Evolutionary conservation across 2,113 vertebrate species (phyloP).

Genomic region (Myotis yumanensis): DNA sequence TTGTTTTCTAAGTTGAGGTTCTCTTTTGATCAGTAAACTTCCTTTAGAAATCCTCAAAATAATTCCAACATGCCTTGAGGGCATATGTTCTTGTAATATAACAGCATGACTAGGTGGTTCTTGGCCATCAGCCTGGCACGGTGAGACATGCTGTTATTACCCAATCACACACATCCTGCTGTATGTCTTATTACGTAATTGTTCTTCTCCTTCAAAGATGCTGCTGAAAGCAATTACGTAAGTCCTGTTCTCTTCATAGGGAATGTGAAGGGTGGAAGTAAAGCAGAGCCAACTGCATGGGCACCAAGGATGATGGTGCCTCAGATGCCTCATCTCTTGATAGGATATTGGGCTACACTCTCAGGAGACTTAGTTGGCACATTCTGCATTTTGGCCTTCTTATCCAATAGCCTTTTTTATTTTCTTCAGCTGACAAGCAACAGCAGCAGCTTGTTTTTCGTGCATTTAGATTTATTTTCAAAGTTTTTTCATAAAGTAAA

Average conservation of each 20-base stretch:
- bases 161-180: constrained; percentile 81
- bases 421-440: neutral
- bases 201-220: constrained; percentile 80
- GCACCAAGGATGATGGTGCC: neutral
- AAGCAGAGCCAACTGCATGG: neutral
- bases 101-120: constrained; percentile 75
- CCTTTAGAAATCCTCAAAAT: constrained; percentile 79
- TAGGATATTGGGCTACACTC: neutral
- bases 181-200: constrained; percentile 83
- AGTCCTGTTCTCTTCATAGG: constrained; percentile 59
- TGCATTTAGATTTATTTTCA: neutral
- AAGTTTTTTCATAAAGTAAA: constrained; percentile 21
- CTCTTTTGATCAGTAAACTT: constrained; percentile 76
- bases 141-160: constrained; percentile 78
- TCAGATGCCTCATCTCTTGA: neutral
- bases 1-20: constrained; percentile 60
- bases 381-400: neutral
- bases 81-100: constrained; percentile 76
- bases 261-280: constrained; percentile 46
- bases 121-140: constrained; percentile 81
- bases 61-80: constrained; percentile 77
- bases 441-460: neutral
- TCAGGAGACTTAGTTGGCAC: neutral
- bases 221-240: constrained; percentile 73
- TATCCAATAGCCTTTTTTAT: neutral